Evolutionary conservation across 2,888 invertebrate species (phyloP), one percentile per base, ranked within the genome.

Genomic region (Keiferia lycopersicella): DNA sequence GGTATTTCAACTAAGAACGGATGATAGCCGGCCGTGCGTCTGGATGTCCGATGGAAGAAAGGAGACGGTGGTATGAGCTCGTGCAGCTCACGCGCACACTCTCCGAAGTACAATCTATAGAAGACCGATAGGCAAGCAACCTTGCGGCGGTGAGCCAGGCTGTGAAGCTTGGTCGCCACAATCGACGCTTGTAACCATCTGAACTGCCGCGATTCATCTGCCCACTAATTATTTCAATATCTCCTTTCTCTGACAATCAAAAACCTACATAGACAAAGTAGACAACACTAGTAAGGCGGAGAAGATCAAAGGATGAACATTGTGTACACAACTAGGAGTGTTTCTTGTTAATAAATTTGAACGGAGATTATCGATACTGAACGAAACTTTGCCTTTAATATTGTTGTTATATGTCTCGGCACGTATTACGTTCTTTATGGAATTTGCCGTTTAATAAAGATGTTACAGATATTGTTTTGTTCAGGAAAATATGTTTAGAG

Each of bases 261-360:
- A 45, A 16, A 16, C 11, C 41, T n/a, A 7, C n/a, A 0, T 45
- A 45, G 45, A 34, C 11, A 45, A 11, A 3, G 4, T n/a, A 11
- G 6, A 16, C 16, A 45, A 45, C 45, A 45, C 45, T 16, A n/a
- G 41, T 45, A 45, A 45, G n/a, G 6, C 45, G 8, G 45, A 1
- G 16, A 45, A 53, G 51, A 53, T 53, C 22, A 45, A 45, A 22
- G 26, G 14, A 53, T 53, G 22, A 53, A 53, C 51, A 22, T 22
- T 53, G 51, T 53, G 26, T 53, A 22, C 51, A 22, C 14, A 26
- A 14, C 51, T 53, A 53, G 26, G 51, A 22, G 26, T 53, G 51
- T 12, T 22, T 11, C 51, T 22, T 22, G 51, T 26, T 53, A 53
- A 53, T 53, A 53, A 53, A 53, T 53, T 53, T 53, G 51, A 53